Conservation (phyloP, 2,113 vertebrate genomes). For the Numenius arquata region DNA sequence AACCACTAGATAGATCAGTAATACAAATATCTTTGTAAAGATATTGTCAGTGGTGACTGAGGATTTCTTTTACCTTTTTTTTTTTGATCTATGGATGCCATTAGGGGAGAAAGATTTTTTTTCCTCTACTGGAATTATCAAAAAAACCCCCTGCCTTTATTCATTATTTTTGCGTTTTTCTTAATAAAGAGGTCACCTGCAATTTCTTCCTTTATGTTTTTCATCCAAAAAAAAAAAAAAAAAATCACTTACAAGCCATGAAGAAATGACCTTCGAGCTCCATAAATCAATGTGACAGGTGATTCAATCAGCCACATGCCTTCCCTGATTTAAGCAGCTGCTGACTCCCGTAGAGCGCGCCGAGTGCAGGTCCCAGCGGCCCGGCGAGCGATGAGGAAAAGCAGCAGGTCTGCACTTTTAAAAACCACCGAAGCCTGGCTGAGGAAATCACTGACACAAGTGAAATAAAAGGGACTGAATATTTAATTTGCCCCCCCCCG, state of each 20-base stretch:
- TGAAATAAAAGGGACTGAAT: slow-evolving; percentile 35
- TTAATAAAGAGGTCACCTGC: background rate
- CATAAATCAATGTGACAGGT: slow-evolving; percentile 64
- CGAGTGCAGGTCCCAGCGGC: slow-evolving; percentile 21
- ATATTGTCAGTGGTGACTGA: background rate
- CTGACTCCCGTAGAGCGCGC: background rate
- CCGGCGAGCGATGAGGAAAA: background rate
- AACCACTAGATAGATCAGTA: background rate
- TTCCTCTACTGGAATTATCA: background rate
- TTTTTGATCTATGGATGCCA: background rate
- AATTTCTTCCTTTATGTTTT: background rate
- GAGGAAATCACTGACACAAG: slow-evolving; percentile 63
- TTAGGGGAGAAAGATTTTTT: background rate
- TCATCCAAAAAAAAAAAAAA: background rate
- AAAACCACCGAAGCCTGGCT: slow-evolving; percentile 52
- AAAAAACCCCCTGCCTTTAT: background rate
- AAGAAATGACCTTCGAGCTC: slow-evolving; percentile 38
- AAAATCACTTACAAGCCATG: background rate
- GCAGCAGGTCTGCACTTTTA: slow-evolving; percentile 53
- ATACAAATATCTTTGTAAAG: background rate
- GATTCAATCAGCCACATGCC: slow-evolving; percentile 57
- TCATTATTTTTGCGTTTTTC: background rate
- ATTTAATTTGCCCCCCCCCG: background rate
- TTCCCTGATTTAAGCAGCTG: slow-evolving; percentile 49
- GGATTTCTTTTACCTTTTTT: background rate